Conservation (phyloP, 2,113 vertebrate genomes). For the Solenodon paradoxus region DNA sequence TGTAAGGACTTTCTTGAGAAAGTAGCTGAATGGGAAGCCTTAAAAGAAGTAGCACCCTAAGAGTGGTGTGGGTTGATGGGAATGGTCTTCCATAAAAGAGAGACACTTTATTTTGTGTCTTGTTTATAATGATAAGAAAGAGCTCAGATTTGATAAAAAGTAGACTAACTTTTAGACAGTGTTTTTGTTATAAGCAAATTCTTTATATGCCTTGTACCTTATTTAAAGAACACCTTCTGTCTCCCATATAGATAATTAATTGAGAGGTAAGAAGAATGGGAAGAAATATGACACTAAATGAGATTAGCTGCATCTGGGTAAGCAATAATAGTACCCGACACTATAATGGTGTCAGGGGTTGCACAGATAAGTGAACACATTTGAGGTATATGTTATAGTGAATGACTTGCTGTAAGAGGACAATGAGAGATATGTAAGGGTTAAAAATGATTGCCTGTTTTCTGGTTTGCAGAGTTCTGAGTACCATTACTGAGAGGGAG, state of each 20-base stretch:
- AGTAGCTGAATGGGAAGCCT: neutral
- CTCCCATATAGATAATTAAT: neutral
- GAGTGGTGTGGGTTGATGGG: neutral
- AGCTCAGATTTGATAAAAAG: neutral
- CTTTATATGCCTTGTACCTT: neutral
- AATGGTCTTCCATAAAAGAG: neutral
- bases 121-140: neutral
- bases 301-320: neutral
- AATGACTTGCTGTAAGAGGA: neutral
- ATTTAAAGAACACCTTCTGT: neutral
- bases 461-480: neutral
- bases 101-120: neutral
- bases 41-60: neutral
- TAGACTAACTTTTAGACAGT: neutral
- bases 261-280: neutral
- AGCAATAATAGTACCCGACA: neutral
- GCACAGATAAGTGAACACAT: neutral
- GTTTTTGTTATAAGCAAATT: neutral
- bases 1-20: neutral
- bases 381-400: neutral
- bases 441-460: neutral
- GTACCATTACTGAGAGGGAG: neutral
- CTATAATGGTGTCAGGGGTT: neutral
- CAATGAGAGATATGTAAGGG: neutral
- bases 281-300: neutral